phyloP scores from a whole-genome alignment of 2,113 vertebrate species.

The Limnothrissa miodon region DNA sequence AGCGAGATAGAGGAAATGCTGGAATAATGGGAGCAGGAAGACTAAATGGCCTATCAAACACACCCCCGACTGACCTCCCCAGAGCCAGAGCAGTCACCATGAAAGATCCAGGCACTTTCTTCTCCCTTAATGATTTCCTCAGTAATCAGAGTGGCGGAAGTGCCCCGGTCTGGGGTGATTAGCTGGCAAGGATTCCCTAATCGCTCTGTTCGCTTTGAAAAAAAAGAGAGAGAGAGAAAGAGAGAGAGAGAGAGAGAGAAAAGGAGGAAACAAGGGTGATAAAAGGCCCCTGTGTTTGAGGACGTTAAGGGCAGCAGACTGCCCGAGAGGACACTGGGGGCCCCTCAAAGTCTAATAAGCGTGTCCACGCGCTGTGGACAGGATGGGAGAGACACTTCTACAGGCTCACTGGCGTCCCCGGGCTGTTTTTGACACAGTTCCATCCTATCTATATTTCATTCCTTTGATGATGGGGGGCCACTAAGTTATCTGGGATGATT shows the following conservation, averaged over 20 bases:
- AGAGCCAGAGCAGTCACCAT: conserved; percentile 75
- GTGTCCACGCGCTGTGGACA: not conserved
- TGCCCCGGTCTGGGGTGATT: conserved; percentile 78
- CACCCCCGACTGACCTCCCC: conserved; percentile 80
- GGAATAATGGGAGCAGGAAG: conserved; percentile 79
- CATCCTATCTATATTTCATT: conserved; percentile 4
- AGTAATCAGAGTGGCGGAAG: conserved; percentile 84
- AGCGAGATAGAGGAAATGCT: conserved; percentile 78
- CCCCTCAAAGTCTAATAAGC: conserved; percentile 13
- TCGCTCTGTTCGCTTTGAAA: conserved; percentile 72
- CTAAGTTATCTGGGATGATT: conserved; percentile 14
- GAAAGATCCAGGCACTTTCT: conserved; percentile 86
- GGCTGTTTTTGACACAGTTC: conserved; percentile 16
- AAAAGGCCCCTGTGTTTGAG: conserved; percentile 62
- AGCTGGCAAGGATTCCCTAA: conserved; percentile 78
- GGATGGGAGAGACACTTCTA: not conserved
- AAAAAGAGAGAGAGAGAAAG: conserved; percentile 45
- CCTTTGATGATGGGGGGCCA: not conserved
- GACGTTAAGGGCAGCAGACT: conserved; percentile 45
- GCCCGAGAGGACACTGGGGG: conserved; percentile 23
- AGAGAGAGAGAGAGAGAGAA: conserved; percentile 41
- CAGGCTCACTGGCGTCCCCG: not conserved
- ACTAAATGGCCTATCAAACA: conserved; percentile 80
- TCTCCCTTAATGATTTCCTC: conserved; percentile 86
- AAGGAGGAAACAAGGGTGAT: conserved; percentile 71